Percentiles rank a stretch among this genome's conserved stretches.
Evolutionary conservation across 2,113 vertebrate species (phyloP).

Genomic region (Pedetes capensis): DNA sequence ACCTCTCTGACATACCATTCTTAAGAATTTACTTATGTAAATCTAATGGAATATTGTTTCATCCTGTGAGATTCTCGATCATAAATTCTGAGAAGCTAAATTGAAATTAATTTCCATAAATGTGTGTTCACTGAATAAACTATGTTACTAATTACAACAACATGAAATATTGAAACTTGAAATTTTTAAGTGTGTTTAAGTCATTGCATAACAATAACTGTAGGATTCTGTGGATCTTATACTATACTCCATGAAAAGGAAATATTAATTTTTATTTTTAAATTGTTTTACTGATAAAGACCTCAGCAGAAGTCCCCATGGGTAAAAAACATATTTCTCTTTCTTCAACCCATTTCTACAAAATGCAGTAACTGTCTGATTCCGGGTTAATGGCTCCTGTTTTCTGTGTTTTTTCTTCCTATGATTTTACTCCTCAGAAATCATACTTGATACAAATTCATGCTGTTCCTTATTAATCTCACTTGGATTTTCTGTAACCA

Average conservation of each 20-base stretch:
- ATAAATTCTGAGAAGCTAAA: background rate
- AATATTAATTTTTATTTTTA: background rate
- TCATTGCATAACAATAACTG: background rate
- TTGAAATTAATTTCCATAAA: background rate
- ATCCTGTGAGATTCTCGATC: background rate
- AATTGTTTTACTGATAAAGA: background rate
- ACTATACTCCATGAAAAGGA: background rate
- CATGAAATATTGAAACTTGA: background rate
- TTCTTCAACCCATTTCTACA: background rate
- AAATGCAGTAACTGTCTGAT: background rate
- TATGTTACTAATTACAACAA: background rate
- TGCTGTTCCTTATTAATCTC: background rate
- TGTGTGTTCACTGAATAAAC: background rate
- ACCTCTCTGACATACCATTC: background rate
- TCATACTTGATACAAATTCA: background rate
- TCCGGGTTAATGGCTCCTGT: background rate
- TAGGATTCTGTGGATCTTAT: background rate
- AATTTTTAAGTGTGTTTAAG: background rate
- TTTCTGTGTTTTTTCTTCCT: too few relatives aligned
- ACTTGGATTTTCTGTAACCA: background rate
- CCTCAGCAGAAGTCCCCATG: background rate
- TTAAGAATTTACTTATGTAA: background rate
- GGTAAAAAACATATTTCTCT: too few relatives aligned
- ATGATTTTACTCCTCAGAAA: background rate
- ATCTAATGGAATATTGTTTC: background rate